phyloP scores from a whole-genome alignment of 30 jellyfish, hydroid and myxozoan genomes.

The Sanderia malayensis region DNA sequence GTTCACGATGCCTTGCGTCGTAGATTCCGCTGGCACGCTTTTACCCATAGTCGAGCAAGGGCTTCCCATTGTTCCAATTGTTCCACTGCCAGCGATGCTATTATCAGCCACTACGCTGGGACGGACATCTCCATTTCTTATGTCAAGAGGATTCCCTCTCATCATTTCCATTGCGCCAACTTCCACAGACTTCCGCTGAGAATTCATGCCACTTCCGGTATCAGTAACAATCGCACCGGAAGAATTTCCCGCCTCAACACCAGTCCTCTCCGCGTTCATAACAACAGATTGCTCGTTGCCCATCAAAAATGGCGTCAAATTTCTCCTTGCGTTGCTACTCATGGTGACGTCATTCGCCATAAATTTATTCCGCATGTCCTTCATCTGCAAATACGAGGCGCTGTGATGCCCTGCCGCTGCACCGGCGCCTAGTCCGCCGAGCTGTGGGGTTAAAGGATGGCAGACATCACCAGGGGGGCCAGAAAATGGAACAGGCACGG shows the following conservation, averaged over 20 bases:
- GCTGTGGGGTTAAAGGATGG: conserved; percentile 77
- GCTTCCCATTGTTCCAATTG: conserved; percentile 10
- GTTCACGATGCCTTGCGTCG: conserved; percentile 3
- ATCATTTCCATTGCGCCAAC: background rate
- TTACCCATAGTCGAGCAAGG: background rate
- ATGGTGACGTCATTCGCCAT: conserved; percentile 23
- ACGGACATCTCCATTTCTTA: background rate
- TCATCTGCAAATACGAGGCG: conserved; percentile 17
- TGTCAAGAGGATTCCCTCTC: background rate
- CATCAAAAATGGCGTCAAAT: conserved; percentile 30
- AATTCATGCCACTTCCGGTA: background rate
- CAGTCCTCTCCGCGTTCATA: background rate
- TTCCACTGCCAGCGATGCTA: background rate
- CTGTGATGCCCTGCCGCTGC: conserved; percentile 12
- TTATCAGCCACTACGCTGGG: background rate
- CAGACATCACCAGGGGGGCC: conserved; percentile 45
- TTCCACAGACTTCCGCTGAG: background rate
- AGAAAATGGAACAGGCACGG: conserved; percentile 61
- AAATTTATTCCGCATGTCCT: conserved; percentile 28
- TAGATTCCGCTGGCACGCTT: background rate
- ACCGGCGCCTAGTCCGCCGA: conserved; percentile 13
- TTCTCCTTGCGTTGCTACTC: conserved; percentile 37
- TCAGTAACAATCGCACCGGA: background rate
- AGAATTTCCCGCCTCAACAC: background rate
- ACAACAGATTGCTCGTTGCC: conserved; percentile 15